Conservation (phyloP, 2,113 vertebrate species). For the Octodon degus region DNA sequence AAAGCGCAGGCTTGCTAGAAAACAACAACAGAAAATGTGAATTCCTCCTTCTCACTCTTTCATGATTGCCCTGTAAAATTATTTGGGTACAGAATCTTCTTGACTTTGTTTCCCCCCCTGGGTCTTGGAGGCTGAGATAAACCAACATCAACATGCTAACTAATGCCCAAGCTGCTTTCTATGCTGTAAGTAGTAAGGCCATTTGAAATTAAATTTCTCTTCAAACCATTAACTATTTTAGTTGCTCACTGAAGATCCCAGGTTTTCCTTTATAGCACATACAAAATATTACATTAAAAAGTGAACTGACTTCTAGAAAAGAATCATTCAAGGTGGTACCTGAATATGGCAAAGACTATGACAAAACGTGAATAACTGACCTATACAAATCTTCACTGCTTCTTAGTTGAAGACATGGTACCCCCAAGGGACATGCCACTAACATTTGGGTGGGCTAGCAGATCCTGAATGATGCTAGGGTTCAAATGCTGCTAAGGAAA, state of each 20-base stretch:
- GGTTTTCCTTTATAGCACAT: neutral
- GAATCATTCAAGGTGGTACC: neutral
- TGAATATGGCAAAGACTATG: neutral
- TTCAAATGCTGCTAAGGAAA: neutral
- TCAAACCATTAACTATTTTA: neutral
- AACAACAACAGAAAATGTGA: neutral
- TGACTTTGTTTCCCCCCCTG: neutral
- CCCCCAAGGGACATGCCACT: neutral
- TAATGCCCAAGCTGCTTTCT: neutral
- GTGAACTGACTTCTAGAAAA: neutral
- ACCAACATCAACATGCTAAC: neutral
- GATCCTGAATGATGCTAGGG: neutral
- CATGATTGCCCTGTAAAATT: neutral
- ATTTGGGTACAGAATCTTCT: neutral
- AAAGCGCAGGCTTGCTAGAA: neutral
- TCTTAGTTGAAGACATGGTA: neutral
- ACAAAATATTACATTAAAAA: conserved; percentile 8
- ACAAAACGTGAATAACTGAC: neutral
- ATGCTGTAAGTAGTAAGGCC: neutral
- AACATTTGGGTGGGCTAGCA: neutral
- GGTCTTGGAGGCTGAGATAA: neutral
- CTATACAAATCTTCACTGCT: neutral
- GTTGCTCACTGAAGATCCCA: neutral
- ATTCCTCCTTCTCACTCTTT: neutral
- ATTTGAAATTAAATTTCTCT: neutral